Evolutionary conservation across 2,888 invertebrate species (phyloP), one percentile per base, ranked within the genome.

Genomic region (Zygothrica quintamaculata): DNA sequence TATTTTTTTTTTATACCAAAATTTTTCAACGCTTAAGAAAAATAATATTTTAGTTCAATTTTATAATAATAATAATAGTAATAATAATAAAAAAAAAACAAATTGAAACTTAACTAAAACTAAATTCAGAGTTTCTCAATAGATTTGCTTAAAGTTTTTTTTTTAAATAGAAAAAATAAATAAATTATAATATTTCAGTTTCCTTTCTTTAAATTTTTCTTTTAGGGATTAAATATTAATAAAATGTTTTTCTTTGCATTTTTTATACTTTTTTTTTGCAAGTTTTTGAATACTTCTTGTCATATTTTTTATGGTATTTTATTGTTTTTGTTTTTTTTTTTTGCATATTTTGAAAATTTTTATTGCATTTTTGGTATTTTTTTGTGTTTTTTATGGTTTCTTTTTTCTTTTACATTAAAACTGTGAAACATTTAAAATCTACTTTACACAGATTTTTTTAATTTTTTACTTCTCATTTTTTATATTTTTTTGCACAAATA

Each of bases 371-470:
- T 84, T 81, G 76, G 69, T 73, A 66, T 75, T 65, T 82, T 67
- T 68, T 57, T 70, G 48, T 59, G 29, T 69, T 57, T 8, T 59
- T 48, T 44, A 44, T 36, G 40, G 48, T 26, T 44, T 44, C 31
- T 25, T 65, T 69, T 71, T 29, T 36, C 25, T 31, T 58, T 44
- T 74, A 66, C 77, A 66, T 84, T 86, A 69, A 81, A 81, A 81
- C 85, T 71, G 62, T 75, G 73, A 86, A n/a, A 86, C 87, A 73
- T 77, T 88, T 74, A 84, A 88, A 72, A 77, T 59, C 87, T 86
- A 86, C 79, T 87, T 84, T 84, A 77, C 74, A 86, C 68, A 72
- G 43, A 69, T 65, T 74, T 48, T 62, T 55, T 47, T 61, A 46
- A 53, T 68, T 64, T 25, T 58, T 65, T 46, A 56, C 47, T 43